A percentile compares a stretch with the other conserved stretches of the same genome.
Evolutionary conservation across 2,888 invertebrate genomes (phyloP).

Genomic region (Hydropsyche betteni): DNA sequence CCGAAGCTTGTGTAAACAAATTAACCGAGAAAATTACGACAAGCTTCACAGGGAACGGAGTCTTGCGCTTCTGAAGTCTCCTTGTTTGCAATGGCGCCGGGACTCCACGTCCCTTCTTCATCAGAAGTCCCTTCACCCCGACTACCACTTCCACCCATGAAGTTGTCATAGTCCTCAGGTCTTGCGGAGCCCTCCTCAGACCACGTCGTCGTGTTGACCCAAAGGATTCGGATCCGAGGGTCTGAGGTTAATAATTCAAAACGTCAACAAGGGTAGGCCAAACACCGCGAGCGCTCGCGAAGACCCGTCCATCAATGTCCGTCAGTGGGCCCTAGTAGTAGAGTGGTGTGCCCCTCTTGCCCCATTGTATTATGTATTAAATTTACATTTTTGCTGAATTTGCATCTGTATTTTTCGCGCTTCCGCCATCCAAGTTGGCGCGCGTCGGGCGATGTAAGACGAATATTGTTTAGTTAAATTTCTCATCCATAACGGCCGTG

Average conservation of each 20-base stretch:
- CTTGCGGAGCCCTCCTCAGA: too few species aligned
- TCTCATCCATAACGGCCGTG: too few species aligned
- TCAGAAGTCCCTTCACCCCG: too few species aligned
- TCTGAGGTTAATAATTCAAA: slow-evolving; percentile 46
- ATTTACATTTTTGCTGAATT: too few species aligned
- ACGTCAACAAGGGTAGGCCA: slow-evolving; percentile 44
- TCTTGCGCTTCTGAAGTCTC: background rate
- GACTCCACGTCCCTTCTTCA: too few species aligned
- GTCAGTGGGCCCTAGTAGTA: slow-evolving; percentile 32
- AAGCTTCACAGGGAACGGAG: background rate
- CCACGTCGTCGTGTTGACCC: background rate
- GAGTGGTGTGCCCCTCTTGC: too few species aligned
- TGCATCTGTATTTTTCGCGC: too few species aligned
- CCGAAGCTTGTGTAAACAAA: slow-evolving; percentile 6
- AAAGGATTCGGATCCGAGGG: slow-evolving; percentile 10
- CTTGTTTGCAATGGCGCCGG: too few species aligned
- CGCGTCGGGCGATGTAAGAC: too few species aligned
- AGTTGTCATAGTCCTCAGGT: slow-evolving; percentile 13
- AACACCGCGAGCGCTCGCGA: slow-evolving; percentile 35
- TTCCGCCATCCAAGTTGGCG: too few species aligned
- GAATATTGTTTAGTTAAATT: too few species aligned
- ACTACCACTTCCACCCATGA: background rate
- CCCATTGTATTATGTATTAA: too few species aligned
- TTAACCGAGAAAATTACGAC: slow-evolving; percentile 12
- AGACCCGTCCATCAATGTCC: slow-evolving; percentile 36